Conservation (phyloP, 2,113 vertebrate genomes). For the Tyrannus savana region DNA sequence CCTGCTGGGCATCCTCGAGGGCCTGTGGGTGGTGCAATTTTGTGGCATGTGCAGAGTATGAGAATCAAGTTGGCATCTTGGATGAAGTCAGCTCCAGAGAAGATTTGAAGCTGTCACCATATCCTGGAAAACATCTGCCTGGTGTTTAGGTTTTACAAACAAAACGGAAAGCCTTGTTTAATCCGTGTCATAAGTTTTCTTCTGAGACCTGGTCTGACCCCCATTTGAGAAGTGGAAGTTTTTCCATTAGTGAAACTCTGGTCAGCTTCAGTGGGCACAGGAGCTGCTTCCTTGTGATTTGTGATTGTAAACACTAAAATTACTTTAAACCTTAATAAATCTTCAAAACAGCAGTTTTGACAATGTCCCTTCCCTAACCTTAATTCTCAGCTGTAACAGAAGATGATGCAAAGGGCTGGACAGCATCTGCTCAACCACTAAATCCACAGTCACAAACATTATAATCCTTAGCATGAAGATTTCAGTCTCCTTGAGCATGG, state of each 20-base stretch:
- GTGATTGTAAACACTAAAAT: neutral
- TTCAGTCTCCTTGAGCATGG: neutral
- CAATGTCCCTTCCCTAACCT: neutral
- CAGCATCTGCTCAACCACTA: neutral
- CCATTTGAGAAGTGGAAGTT: neutral
- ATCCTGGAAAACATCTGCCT: neutral
- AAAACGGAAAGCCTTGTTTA: neutral
- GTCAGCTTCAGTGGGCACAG: neutral
- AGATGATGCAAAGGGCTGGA: neutral
- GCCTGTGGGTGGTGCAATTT: neutral
- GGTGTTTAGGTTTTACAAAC: conserved; percentile 2
- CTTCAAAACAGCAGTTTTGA: neutral
- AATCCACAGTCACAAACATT: neutral
- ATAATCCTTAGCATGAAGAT: neutral
- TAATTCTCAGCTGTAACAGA: neutral
- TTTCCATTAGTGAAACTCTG: neutral
- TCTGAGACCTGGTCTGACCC: neutral
- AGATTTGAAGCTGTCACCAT: neutral
- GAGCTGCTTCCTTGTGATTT: neutral
- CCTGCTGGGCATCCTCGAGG: neutral
- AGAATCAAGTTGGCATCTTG: neutral
- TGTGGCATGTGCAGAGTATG: rapidly evolving
- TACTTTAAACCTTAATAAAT: neutral
- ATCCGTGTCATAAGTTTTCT: neutral
- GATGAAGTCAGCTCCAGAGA: neutral